Conservation (phyloP, 1,140 invertebrate species). For the Papilio aristodemus region DNA sequence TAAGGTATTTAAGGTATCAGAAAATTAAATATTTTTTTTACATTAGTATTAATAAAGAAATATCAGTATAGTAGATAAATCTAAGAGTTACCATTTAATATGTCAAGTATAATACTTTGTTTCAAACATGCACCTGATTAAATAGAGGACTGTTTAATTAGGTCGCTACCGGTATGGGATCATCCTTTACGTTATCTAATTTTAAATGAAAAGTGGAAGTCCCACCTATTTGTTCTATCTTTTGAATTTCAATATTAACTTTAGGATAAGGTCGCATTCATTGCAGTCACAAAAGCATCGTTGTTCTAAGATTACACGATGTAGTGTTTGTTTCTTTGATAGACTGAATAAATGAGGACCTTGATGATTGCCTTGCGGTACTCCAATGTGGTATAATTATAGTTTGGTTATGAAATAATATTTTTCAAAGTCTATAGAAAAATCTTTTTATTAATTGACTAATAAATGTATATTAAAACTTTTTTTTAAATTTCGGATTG, state of each 20-base stretch:
- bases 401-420: too few relatives aligned
- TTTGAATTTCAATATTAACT: constrained; percentile 22
- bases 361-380: not conserved
- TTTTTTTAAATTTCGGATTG: not conserved
- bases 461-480: not conserved
- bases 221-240: not conserved
- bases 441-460: not conserved
- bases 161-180: constrained; percentile 24
- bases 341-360: not conserved
- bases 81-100: not conserved
- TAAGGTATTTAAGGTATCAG: too few relatives aligned
- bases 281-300: constrained; percentile 2
- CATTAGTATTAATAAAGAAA: too few relatives aligned
- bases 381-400: not conserved
- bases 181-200: constrained; percentile 3
- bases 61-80: not conserved
- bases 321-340: not conserved
- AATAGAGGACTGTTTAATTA: constrained; percentile 29
- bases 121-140: constrained; percentile 1
- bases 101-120: not conserved
- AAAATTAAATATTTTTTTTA: too few relatives aligned
- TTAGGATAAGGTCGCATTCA: constrained; percentile 16
- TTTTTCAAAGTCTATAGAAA: too few relatives aligned
- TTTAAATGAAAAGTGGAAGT: constrained; percentile 18
- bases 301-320: not conserved